phyloP scores from a whole-genome alignment of 2,797 vertebrate genomes.

The Danionella dracula region DNA sequence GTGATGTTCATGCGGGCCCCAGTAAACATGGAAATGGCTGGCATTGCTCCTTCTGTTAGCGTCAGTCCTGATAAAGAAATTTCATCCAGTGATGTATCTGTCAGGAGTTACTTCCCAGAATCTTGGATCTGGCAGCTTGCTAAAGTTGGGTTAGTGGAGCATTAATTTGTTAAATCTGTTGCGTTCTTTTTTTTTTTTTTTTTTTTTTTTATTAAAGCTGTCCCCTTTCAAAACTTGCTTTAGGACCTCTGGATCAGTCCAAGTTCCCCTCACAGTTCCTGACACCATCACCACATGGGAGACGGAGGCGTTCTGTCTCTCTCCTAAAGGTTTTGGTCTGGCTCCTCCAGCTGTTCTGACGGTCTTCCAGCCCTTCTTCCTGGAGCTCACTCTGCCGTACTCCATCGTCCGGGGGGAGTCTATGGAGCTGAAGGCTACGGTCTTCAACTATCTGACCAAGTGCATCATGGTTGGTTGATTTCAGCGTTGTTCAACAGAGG shows the following conservation, averaged over 20 bases:
- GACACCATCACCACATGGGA: slow-evolving; percentile 7
- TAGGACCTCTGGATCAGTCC: background rate
- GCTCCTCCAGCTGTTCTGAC: background rate
- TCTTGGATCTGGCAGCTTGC: background rate
- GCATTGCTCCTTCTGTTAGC: fast-evolving
- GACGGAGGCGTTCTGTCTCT: background rate
- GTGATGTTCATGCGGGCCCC: background rate
- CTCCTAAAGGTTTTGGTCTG: background rate
- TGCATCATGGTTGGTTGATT: background rate
- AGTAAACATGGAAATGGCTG: too few species aligned
- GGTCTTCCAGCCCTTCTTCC: background rate
- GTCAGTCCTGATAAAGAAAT: too few species aligned
- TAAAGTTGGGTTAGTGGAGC: background rate
- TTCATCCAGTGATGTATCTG: background rate
- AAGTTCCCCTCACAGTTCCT: background rate
- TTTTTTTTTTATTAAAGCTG: background rate
- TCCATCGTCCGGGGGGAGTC: background rate
- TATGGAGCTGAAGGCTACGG: background rate
- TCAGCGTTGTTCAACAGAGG: too few species aligned
- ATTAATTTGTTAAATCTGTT: background rate
- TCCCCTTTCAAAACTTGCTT: too few species aligned
- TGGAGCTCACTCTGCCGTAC: slow-evolving; percentile 2
- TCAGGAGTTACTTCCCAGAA: slow-evolving; percentile 1
- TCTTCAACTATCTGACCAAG: background rate
- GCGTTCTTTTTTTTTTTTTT: background rate